Evolutionary conservation across 2,888 invertebrate species (phyloP).

Genomic region (Sarcophaga carnaria): DNA sequence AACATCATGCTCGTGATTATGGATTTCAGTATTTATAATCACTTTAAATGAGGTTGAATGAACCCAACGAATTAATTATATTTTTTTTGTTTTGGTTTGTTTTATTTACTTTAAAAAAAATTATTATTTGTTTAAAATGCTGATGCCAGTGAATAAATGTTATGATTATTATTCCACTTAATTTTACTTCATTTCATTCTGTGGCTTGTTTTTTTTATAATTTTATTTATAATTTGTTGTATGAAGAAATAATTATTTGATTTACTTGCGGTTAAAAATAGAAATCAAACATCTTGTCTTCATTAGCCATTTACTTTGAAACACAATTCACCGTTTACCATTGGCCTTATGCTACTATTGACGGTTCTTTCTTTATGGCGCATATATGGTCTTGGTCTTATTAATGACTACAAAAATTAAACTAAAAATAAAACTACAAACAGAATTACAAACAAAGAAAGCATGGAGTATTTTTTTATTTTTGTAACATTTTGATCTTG

Average conservation of each 20-base stretch:
- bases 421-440: background rate
- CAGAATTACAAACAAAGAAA: no score
- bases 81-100: background rate
- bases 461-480: background rate
- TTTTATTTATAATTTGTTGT: background rate
- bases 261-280: conserved; percentile 31
- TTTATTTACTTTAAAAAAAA: background rate
- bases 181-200: no score
- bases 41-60: conserved; percentile 30
- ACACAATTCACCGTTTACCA: no score
- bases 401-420: no score
- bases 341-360: no score
- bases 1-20: conserved; percentile 37
- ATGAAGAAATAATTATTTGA: conserved; percentile 31
- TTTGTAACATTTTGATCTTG: conserved; percentile 18
- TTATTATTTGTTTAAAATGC: no score
- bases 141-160: background rate
- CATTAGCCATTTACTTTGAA: background rate
- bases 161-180: background rate
- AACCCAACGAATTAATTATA: conserved; percentile 22
- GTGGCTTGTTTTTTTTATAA: background rate
- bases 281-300: conserved; percentile 1
- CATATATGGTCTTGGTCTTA: no score
- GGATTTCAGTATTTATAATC: conserved; percentile 13
- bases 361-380: no score